Percentiles rank a stretch among this genome's conserved stretches.
Conservation (phyloP, 1,140 invertebrate species). For the Cotesia chilonis region DNA sequence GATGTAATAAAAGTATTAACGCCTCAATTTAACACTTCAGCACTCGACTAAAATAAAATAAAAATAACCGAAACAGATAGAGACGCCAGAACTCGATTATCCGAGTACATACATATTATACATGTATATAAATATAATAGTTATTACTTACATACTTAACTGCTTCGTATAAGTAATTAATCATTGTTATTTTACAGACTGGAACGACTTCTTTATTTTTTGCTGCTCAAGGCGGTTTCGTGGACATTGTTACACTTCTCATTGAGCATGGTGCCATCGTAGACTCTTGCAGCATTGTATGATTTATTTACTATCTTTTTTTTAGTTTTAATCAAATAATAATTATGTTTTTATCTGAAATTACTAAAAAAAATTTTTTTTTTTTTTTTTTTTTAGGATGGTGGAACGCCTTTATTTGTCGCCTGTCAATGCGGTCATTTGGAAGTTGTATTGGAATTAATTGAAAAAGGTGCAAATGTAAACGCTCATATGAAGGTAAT, state of each 20-base stretch:
- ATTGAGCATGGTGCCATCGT: constrained; percentile 80
- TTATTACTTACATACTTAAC: too few relatives aligned
- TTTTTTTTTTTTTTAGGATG: constrained; percentile 72
- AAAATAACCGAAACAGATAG: background rate
- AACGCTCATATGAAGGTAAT: constrained; percentile 86
- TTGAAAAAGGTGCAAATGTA: constrained; percentile 81
- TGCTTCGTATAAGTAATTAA: too few relatives aligned
- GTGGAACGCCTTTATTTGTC: constrained; percentile 89
- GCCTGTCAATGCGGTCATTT: constrained; percentile 91
- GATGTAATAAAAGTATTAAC: background rate
- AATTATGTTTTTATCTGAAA: background rate
- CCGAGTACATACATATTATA: background rate
- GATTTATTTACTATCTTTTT: constrained; percentile 42
- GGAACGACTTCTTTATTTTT: constrained; percentile 92
- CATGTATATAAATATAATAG: background rate
- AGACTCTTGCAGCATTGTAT: constrained; percentile 83
- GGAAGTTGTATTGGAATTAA: constrained; percentile 83
- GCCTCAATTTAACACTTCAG: constrained; percentile 22
- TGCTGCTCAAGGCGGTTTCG: constrained; percentile 87
- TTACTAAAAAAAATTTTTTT: background rate
- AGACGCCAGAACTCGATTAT: too few relatives aligned
- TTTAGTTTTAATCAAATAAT: background rate
- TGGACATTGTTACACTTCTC: constrained; percentile 81
- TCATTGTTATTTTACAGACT: constrained; percentile 70
- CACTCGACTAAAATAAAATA: constrained; percentile 2